Evolutionary conservation across 2,113 vertebrate species (phyloP).

Genomic region (Poecilia latipinna): DNA sequence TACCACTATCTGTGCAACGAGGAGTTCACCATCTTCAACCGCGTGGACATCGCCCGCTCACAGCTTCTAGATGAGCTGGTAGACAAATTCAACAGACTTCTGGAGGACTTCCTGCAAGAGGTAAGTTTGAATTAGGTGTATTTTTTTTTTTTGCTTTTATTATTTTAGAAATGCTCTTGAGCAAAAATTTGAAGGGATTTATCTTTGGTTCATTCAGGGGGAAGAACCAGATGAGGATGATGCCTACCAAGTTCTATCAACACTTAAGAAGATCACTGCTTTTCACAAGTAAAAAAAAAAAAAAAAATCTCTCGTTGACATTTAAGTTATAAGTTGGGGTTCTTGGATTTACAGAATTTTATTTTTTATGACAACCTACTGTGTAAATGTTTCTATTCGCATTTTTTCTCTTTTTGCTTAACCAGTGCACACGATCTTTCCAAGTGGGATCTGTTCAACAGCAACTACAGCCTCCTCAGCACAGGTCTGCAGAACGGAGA

Average conservation of each 20-base stretch:
- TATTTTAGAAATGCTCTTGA: not conserved
- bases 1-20: slow-evolving; percentile 96
- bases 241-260: slow-evolving; percentile 93
- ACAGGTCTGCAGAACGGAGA: slow-evolving; percentile 96
- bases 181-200: fast-evolving
- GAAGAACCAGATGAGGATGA: slow-evolving; percentile 98
- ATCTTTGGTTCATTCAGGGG: slow-evolving; percentile 75
- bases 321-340: not conserved
- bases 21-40: slow-evolving; percentile 96
- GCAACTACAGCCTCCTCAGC: slow-evolving; percentile 94
- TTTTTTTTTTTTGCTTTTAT: not conserved
- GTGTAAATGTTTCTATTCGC: not conserved
- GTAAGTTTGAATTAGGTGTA: slow-evolving; percentile 58
- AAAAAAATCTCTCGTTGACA: not conserved
- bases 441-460: slow-evolving; percentile 96
- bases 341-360: no score
- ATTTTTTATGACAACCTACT: no score
- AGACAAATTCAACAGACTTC: slow-evolving; percentile 93
- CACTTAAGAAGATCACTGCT: slow-evolving; percentile 95
- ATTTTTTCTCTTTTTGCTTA: slow-evolving; percentile 13
- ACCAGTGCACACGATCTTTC: slow-evolving; percentile 93
- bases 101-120: slow-evolving; percentile 96
- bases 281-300: slow-evolving; percentile 89
- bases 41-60: slow-evolving; percentile 93
- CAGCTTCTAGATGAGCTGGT: slow-evolving; percentile 94